Percentiles rank a stretch among this genome's conserved stretches.
Conservation (phyloP, 2,888 invertebrate genomes). For the Phytoseiulus persimilis region DNA sequence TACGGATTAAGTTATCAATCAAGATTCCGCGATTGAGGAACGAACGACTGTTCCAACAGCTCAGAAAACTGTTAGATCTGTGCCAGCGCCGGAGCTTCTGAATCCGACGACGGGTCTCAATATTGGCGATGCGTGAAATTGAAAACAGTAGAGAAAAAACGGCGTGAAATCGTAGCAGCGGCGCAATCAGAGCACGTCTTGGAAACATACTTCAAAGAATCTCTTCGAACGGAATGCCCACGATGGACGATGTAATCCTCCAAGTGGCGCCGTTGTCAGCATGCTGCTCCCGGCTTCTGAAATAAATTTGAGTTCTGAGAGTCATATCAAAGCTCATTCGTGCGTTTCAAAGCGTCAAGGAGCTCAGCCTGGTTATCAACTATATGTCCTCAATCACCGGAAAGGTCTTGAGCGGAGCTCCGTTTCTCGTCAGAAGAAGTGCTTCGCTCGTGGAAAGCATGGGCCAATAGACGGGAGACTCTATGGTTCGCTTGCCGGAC, state of each 20-base stretch:
- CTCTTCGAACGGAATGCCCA: neutral
- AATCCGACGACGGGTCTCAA: neutral
- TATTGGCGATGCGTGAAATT: neutral
- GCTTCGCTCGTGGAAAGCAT: neutral
- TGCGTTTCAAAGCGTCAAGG: neutral
- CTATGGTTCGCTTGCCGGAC: neutral
- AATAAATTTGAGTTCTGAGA: neutral
- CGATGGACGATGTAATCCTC: neutral
- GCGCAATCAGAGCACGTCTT: neutral
- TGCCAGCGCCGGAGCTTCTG: neutral
- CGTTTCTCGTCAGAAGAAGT: neutral
- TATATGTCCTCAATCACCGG: neutral
- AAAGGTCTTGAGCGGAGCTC: neutral
- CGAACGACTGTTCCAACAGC: neutral
- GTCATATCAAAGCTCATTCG: neutral
- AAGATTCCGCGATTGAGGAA: neutral
- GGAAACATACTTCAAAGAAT: neutral
- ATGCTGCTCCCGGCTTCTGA: neutral
- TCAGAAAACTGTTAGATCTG: neutral
- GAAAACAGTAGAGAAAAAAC: neutral
- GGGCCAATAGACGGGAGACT: neutral
- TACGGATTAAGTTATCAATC: neutral
- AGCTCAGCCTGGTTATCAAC: neutral
- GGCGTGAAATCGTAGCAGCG: neutral
- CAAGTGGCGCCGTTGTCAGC: neutral